Conservation (phyloP, 2,797 vertebrate genomes). For the Falco concolor region DNA sequence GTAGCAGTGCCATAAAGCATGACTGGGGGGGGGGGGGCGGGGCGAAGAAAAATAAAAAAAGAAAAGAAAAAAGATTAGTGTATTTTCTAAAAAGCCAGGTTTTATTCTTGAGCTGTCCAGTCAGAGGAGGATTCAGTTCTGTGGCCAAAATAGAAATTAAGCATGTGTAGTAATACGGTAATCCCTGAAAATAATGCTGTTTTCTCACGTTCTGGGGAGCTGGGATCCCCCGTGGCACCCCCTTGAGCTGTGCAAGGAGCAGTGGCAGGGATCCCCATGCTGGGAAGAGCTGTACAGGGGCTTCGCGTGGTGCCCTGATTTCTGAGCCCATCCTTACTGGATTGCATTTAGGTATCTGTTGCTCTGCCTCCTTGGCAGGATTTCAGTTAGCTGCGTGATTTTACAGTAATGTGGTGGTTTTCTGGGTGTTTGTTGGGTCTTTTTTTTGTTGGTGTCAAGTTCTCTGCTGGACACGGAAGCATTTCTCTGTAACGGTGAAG, state of each 20-base stretch:
- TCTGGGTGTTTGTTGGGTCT: not conserved
- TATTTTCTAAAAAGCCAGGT: not conserved
- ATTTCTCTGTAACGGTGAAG: not conserved
- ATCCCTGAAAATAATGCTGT: not conserved
- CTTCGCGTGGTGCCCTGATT: accelerated
- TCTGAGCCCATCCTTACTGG: not conserved
- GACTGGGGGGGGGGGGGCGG: no score
- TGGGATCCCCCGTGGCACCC: not conserved
- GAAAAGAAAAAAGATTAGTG: not conserved
- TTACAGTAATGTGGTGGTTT: not conserved
- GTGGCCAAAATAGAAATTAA: not conserved
- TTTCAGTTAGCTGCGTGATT: not conserved
- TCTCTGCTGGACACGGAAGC: not conserved
- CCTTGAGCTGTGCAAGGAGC: accelerated
- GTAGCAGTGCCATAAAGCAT: not conserved
- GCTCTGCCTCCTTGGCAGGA: not conserved
- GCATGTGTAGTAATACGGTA: not conserved
- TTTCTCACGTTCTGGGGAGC: not conserved
- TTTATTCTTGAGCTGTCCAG: not conserved
- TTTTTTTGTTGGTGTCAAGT: not conserved
- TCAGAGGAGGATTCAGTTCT: not conserved
- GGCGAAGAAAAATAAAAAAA: no score
- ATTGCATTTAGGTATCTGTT: not conserved
- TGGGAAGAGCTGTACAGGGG: not conserved
- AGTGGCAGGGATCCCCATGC: accelerated